Percentiles rank a stretch among this genome's conserved stretches.
Conservation (phyloP, 2,888 invertebrate species). For the Hyposoter didymator region DNA sequence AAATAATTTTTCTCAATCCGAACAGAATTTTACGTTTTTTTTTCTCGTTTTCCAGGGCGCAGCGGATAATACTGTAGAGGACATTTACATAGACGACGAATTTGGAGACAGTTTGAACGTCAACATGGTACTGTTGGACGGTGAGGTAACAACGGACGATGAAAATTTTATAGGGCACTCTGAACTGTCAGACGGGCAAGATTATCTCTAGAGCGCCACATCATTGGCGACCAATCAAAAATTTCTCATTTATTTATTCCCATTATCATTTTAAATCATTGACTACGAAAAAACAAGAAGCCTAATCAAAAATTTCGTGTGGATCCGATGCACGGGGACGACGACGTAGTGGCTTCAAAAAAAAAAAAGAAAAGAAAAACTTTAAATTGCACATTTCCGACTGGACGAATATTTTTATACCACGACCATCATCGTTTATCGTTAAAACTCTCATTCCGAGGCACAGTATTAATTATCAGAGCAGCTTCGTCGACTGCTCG, state of each 20-base stretch:
- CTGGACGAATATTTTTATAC: slow-evolving; percentile 50
- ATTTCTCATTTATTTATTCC: slow-evolving; percentile 50
- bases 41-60: slow-evolving; percentile 69
- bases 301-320: slow-evolving; percentile 16
- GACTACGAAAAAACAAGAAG: slow-evolving; percentile 44
- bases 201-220: slow-evolving; percentile 28
- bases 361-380: slow-evolving; percentile 31
- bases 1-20: neutral
- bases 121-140: slow-evolving; percentile 77
- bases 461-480: slow-evolving; percentile 61
- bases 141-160: slow-evolving; percentile 70
- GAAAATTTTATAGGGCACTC: slow-evolving; percentile 74
- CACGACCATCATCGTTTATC: slow-evolving; percentile 30
- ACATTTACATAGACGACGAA: slow-evolving; percentile 80
- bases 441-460: slow-evolving; percentile 37
- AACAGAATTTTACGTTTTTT: slow-evolving; percentile 9
- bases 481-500: slow-evolving; percentile 41
- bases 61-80: slow-evolving; percentile 75
- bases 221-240: slow-evolving; percentile 24
- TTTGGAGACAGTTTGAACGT: slow-evolving; percentile 77
- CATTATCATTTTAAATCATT: slow-evolving; percentile 10
- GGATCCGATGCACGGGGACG: slow-evolving; percentile 25
- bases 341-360: slow-evolving; percentile 30
- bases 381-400: slow-evolving; percentile 13
- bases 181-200: slow-evolving; percentile 45